A percentile compares a stretch with the other conserved stretches of the same genome.
Conservation (phyloP, 2,797 vertebrate genomes). For the Kryptopterus vitreolus region DNA sequence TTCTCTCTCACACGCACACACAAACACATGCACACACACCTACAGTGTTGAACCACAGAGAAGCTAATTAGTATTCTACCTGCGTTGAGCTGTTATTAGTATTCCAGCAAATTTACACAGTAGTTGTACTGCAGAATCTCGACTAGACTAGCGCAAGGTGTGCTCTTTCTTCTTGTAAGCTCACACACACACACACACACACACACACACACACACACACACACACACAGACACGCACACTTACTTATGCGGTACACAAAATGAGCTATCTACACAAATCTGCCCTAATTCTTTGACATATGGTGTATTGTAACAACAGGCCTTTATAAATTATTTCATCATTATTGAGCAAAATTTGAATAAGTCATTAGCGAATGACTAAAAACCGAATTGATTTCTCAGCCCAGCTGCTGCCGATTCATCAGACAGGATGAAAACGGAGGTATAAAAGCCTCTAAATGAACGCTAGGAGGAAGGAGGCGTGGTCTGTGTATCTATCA, state of each 20-base stretch:
- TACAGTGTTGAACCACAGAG: constrained; percentile 22
- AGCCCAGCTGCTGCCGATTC: not conserved
- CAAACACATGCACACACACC: constrained; percentile 26
- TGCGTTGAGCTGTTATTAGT: constrained; percentile 28
- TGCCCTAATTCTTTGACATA: constrained; percentile 18
- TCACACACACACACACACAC: constrained; percentile 30
- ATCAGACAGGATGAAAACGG: not conserved
- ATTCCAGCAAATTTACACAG: constrained; percentile 29
- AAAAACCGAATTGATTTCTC: not conserved
- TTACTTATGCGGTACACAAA: not conserved
- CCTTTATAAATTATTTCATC: constrained; percentile 8
- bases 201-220: constrained; percentile 34
- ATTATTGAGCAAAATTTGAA: not conserved
- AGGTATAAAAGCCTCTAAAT: not conserved
- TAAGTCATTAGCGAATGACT: constrained; percentile 11
- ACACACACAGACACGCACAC: constrained; percentile 16
- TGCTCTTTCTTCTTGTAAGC: constrained; percentile 35
- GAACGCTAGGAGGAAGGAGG: not conserved
- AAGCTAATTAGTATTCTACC: constrained; percentile 50
- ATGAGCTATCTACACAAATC: constrained; percentile 9
- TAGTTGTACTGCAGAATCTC: constrained; percentile 31
- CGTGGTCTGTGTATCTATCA: not conserved
- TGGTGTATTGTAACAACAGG: constrained; percentile 10
- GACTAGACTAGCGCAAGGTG: constrained; percentile 23
- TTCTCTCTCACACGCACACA: not conserved